Evolutionary conservation across 2,113 vertebrate genomes (phyloP).

Genomic region (Desmodus rotundus): DNA sequence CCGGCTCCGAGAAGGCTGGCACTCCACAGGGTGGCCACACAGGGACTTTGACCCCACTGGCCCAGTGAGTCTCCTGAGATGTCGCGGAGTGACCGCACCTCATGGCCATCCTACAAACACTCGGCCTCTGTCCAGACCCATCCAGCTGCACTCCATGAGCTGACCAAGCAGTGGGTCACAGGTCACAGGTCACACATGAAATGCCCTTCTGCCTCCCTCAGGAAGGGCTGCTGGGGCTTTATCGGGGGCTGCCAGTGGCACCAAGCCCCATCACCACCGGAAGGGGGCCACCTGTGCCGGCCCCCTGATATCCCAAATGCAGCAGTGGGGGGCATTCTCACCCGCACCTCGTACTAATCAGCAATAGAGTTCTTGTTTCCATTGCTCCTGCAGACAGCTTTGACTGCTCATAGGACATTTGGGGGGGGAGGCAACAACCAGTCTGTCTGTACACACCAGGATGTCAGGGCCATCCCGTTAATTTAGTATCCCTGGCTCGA

Average conservation of each 20-base stretch:
- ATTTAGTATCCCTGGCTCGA: neutral
- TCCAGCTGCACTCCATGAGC: neutral
- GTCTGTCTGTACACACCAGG: accelerated
- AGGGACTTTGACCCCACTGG: neutral
- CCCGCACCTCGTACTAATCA: neutral
- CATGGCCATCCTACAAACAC: neutral
- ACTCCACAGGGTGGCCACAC: accelerated
- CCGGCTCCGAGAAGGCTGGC: accelerated
- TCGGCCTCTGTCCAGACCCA: accelerated
- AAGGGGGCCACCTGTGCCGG: accelerated
- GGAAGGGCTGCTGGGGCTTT: neutral
- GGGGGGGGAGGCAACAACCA: no score
- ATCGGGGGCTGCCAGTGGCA: neutral
- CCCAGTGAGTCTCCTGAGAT: neutral
- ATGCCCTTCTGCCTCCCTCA: neutral
- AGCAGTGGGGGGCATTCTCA: accelerated
- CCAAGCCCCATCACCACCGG: accelerated
- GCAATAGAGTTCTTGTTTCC: neutral
- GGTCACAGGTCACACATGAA: neutral
- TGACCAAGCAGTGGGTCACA: neutral
- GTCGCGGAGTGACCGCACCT: accelerated
- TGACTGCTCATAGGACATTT: neutral
- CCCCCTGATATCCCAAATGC: neutral
- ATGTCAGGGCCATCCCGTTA: accelerated
- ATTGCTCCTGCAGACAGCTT: accelerated